Evolutionary conservation across 1,140 invertebrate genomes (phyloP), one percentile per base, ranked within the genome.

Genomic region (Ganaspis sp.): DNA sequence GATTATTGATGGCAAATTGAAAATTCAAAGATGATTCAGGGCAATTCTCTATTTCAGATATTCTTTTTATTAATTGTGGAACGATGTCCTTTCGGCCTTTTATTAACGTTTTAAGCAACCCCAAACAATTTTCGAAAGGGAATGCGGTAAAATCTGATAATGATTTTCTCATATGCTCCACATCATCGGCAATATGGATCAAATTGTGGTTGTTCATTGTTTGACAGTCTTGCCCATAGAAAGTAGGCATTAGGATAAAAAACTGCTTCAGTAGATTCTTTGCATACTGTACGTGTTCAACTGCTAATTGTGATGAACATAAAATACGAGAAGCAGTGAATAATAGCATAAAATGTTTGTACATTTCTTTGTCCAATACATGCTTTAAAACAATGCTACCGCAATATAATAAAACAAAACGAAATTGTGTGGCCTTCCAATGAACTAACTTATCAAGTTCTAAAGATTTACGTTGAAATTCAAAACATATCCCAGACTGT

Each of bases 301-400:
- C n/a, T 6, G 54, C 54, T 23, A 64, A 21, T 64, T 64, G 12
- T 64, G 9, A 9, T 12, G 9, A 9, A 21, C 54, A 64, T 21
- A 64, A 21, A 9, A 69, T 23, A n/a, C 64, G 64, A 37, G 21
- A 69, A 3, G 64, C 64, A 26, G 23, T 29, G 17, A 69, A 69
- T 1, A 69, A 4, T 23, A 69, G 23, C 64, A 69, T 69, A 9
- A 29, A 69, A 69, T 69, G 64, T 15, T 69, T 69, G 15, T 69
- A 69, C 4, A 1, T 15, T 8, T 37, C 34, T 69, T 1, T 6
- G 9, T 26, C 5, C 19, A 69, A 37, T 29, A 26, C 15, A 9
- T 69, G n/a, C 9, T 29, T 11, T 1, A 69, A n/a, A 69, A 69
- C 9, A 23, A 37, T 9, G 4, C 21, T 23, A n/a, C 21, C 11